Evolutionary conservation across 2,113 vertebrate genomes (phyloP).

Genomic region (Ciconia boyciana): DNA sequence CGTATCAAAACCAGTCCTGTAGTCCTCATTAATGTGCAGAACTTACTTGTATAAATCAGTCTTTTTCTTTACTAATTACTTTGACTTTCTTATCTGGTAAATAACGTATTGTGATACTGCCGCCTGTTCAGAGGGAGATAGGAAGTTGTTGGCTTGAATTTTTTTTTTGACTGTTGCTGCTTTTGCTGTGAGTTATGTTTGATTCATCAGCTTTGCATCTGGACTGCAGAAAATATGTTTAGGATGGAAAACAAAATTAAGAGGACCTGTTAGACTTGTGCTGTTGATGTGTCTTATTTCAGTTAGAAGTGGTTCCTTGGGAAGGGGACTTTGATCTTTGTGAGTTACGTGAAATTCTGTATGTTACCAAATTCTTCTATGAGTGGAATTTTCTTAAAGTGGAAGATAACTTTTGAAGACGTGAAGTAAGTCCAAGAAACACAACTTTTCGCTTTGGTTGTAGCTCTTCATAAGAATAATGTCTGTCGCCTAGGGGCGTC

Average conservation of each 20-base stretch:
- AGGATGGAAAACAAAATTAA: not conserved
- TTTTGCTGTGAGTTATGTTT: not conserved
- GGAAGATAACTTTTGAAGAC: not conserved
- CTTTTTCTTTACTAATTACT: not conserved
- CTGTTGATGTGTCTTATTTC: not conserved
- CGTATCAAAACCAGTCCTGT: constrained; percentile 52
- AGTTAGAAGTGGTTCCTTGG: not conserved
- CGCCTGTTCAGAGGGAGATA: not conserved
- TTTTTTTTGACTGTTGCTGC: not conserved
- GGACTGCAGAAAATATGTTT: not conserved
- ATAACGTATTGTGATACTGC: accelerated
- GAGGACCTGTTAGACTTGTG: not conserved
- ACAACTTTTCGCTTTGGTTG: not conserved
- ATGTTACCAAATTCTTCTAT: not conserved
- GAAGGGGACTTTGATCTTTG: not conserved
- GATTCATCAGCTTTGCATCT: not conserved
- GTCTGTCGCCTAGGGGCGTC: not conserved
- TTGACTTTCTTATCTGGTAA: not conserved
- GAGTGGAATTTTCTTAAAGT: not conserved
- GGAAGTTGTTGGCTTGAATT: not conserved
- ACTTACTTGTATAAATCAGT: not conserved
- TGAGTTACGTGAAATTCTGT: not conserved
- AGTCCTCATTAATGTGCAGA: not conserved
- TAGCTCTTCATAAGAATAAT: not conserved
- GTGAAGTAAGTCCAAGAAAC: not conserved